Percentiles rank a stretch among this genome's conserved stretches.
These are phyloP conservation scores for Natator depressus DNA, from an alignment of 2,113 vertebrate species.

Conservation along the genomic window DNA sequence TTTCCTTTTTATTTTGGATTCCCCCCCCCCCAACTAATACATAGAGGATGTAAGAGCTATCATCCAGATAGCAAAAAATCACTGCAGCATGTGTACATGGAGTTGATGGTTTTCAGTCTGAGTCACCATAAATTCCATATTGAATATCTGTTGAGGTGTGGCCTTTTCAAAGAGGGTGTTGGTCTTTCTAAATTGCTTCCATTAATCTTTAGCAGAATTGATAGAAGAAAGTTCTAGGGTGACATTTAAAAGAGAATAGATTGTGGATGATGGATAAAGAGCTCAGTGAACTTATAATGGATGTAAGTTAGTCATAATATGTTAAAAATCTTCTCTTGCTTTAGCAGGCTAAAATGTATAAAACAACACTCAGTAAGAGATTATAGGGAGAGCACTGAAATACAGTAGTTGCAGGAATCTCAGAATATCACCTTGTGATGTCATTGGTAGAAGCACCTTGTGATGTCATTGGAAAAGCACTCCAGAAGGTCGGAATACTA, in stretches of 20 bases:
- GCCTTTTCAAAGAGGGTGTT: slow-evolving; percentile 20
- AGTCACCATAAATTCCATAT: not conserved
- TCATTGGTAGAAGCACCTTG: not conserved
- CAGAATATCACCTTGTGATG: not conserved
- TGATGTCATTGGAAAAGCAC: not conserved
- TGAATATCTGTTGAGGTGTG: slow-evolving; percentile 33
- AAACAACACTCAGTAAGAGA: not conserved
- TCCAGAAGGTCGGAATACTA: not conserved
- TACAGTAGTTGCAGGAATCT: not conserved
- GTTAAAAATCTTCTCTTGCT: slow-evolving; percentile 18
- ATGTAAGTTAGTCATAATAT: not conserved
- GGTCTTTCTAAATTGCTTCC: slow-evolving; percentile 12
- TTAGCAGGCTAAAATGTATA: not conserved
- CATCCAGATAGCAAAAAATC: accelerated
- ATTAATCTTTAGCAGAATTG: slow-evolving; percentile 15
- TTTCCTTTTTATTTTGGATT: accelerated
- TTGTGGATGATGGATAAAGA: slow-evolving; percentile 16
- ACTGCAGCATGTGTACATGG: not conserved
- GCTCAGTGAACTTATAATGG: slow-evolving; percentile 7
- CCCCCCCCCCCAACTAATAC: not conserved
- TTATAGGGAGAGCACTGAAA: not conserved
- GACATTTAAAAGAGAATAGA: slow-evolving; percentile 9
- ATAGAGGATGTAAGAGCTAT: not conserved
- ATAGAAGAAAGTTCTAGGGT: slow-evolving; percentile 23
- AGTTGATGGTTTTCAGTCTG: slow-evolving; percentile 1